Conservation (phyloP, 2,888 invertebrate species). For the Pharmacophagus antenor region DNA sequence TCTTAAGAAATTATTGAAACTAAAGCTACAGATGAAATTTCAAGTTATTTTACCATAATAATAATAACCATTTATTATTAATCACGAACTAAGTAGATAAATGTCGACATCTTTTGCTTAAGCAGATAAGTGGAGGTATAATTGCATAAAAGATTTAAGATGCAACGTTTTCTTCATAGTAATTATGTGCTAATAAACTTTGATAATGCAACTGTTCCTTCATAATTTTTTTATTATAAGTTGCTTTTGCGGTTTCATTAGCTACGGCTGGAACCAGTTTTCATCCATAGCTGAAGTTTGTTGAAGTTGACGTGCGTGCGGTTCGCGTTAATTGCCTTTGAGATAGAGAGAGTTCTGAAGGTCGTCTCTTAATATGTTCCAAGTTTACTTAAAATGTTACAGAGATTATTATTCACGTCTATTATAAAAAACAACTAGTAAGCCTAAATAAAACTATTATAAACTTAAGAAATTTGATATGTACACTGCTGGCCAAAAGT, state of each 20-base stretch:
- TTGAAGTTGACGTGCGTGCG: conserved; percentile 8
- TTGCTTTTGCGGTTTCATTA: background rate
- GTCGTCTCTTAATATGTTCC: background rate
- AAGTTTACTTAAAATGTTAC: background rate
- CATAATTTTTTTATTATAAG: background rate
- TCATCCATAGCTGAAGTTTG: background rate
- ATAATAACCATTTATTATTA: too few relatives aligned
- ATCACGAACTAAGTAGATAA: too few relatives aligned
- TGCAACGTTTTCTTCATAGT: too few relatives aligned
- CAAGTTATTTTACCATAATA: too few relatives aligned
- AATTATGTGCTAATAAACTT: too few relatives aligned
- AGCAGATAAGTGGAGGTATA: too few relatives aligned
- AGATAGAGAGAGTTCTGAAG: conserved; percentile 6
- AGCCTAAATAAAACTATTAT: background rate
- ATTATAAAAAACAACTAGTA: background rate
- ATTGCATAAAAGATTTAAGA: too few relatives aligned
- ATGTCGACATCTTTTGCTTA: too few relatives aligned
- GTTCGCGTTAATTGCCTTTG: conserved; percentile 1
- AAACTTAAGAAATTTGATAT: background rate
- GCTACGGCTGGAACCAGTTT: background rate
- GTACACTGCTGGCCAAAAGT: too few relatives aligned
- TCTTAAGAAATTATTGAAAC: too few relatives aligned
- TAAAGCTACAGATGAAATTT: too few relatives aligned
- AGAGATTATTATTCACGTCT: background rate
- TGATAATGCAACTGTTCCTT: background rate